Percentiles rank a stretch among this genome's conserved stretches.
Evolutionary conservation across 2,797 vertebrate species (phyloP).

Genomic region (Erpetoichthys calabaricus): DNA sequence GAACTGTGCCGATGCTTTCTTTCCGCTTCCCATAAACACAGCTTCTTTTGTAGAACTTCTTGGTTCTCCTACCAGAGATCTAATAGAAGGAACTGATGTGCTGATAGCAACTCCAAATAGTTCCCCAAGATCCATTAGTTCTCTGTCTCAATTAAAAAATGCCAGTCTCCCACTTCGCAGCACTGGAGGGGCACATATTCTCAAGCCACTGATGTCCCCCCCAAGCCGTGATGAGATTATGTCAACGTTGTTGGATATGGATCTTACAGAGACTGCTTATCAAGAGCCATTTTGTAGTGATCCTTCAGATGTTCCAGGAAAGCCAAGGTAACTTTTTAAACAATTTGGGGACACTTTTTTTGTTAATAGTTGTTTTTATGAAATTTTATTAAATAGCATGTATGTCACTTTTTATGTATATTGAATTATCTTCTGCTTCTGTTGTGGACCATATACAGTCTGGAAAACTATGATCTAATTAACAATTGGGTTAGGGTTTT

Average conservation of each 20-base stretch:
- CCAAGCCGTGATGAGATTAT: conserved; percentile 91
- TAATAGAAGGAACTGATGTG: conserved; percentile 54
- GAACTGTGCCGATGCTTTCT: conserved; percentile 50
- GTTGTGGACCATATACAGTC: too few species aligned
- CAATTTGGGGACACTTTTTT: conserved; percentile 10
- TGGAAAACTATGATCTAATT: too few species aligned
- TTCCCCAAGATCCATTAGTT: conserved; percentile 81
- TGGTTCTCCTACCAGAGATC: conserved; percentile 64
- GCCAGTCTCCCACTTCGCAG: conserved; percentile 61
- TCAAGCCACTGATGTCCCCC: conserved; percentile 95
- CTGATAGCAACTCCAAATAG: conserved; percentile 82
- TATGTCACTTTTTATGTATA: background rate
- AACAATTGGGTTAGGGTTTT: too few species aligned
- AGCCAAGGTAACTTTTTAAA: conserved; percentile 63
- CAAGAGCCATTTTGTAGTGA: conserved; percentile 94
- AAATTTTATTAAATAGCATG: conserved; percentile 6
- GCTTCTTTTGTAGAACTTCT: conserved; percentile 68
- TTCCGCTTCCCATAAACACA: conserved; percentile 59
- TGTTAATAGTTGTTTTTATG: conserved; percentile 11
- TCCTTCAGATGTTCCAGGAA: conserved; percentile 80
- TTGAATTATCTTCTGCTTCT: too few species aligned
- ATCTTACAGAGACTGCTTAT: conserved; percentile 82
- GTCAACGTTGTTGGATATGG: conserved; percentile 72
- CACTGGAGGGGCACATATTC: conserved; percentile 57
- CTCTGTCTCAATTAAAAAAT: conserved; percentile 72